Evolutionary conservation across 2,888 invertebrate genomes (phyloP).

Genomic region (Globia sparganii): DNA sequence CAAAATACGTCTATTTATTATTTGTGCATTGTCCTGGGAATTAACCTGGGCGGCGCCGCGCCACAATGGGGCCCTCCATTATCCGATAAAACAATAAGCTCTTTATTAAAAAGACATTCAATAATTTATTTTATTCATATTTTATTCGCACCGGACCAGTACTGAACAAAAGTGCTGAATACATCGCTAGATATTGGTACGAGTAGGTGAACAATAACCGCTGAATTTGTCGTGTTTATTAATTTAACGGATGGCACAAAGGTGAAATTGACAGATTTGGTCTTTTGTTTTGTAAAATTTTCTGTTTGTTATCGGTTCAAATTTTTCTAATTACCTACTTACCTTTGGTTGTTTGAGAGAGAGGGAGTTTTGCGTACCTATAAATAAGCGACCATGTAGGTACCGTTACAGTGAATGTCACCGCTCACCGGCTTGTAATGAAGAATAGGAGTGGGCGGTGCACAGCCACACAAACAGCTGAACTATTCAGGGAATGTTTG

Average conservation of each 20-base stretch:
- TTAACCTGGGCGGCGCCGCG: conserved; percentile 83
- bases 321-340: conserved; percentile 22
- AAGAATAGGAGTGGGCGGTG: conserved; percentile 78
- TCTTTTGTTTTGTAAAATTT: conserved; percentile 42
- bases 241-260: conserved; percentile 51
- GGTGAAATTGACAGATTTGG: conserved; percentile 62
- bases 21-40: conserved; percentile 84
- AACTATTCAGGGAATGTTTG: conserved; percentile 84
- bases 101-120: conserved; percentile 90
- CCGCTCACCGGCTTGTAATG: conserved; percentile 46
- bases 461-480: conserved; percentile 80
- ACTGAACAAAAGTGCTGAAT: conserved; percentile 84
- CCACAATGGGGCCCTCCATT: conserved; percentile 84
- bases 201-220: conserved; percentile 52
- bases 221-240: conserved; percentile 58
- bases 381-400: conserved; percentile 4
- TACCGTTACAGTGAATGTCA: conserved; percentile 36
- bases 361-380: neutral
- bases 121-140: conserved; percentile 89
- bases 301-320: conserved; percentile 49
- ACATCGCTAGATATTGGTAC: conserved; percentile 65
- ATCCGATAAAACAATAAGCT: conserved; percentile 88
- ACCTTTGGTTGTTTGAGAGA: neutral
- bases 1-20: conserved; percentile 90
- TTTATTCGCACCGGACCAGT: conserved; percentile 83